Evolutionary conservation across 2,797 vertebrate genomes (phyloP), one percentile per base, ranked within the genome.

Genomic region (Enteromius afrohamiltoni): DNA sequence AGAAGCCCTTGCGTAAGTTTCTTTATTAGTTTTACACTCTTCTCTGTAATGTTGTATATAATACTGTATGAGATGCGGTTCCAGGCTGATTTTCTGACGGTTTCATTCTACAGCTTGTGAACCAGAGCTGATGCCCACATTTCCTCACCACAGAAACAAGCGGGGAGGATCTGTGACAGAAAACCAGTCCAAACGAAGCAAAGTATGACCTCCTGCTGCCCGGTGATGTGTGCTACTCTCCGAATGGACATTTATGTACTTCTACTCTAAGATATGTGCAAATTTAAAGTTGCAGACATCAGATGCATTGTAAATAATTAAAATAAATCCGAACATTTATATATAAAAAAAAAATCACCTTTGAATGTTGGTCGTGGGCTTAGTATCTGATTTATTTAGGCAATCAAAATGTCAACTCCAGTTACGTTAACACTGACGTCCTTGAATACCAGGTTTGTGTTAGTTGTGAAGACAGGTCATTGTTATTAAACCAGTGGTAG

Each of bases 91-190:
- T 74, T 62, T 29, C 73, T 3, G 51, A 69, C 8, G 16, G 7
- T 84, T 51, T 82, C 6, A 69, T 21, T 77, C 31, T 80, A 0
- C 93, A 99, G 98, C 98, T 40, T 99, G 98, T 0, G 97, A 99
- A 79, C 96, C 98, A 0, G 97, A 99, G 87, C 96, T 99, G 88
- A 99, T 99, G 97, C 98, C 97, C 1, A 99, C 97, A 47, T 99
- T 99, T 84, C 97, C 98, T 0, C 98, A 99, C 88, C 98, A 99
- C 81, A 96, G 97, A 40, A 99, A 99, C 93, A 98, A 98, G 87
- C 92, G 96, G 2, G 92, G 91, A 0, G 93, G 94, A 0, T 17
- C 83, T 0, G 85, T 70, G 0, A 6, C 79, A 0, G 96, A 96
- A 69, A 91, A 85, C 84, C 94, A 93, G 80, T 89, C 92, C 0